Percentiles rank a stretch among this genome's conserved stretches.
These are phyloP conservation scores for Cololabis saira DNA, from an alignment of 2,113 vertebrate genomes.

Conservation along the genomic window DNA sequence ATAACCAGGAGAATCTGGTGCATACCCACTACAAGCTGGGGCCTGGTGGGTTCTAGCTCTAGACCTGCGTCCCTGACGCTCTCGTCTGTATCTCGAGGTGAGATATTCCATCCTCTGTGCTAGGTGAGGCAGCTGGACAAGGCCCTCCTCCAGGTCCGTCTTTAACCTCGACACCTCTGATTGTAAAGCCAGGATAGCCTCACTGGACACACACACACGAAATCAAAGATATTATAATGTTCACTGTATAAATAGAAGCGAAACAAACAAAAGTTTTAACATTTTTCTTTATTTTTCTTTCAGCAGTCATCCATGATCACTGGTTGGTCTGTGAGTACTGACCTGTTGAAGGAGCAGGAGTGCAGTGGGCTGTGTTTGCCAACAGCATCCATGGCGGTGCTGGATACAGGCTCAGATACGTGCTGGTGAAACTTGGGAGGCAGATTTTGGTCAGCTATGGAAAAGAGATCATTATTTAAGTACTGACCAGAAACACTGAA, in stretches of 20 bases:
- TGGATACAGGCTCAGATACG: constrained; percentile 35
- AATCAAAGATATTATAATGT: neutral
- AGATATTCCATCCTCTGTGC: constrained; percentile 72
- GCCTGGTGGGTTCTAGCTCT: constrained; percentile 47
- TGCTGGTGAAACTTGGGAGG: constrained; percentile 19
- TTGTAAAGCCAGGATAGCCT: constrained; percentile 78
- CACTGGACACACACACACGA: constrained; percentile 53
- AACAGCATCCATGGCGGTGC: constrained; percentile 29
- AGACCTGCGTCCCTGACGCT: constrained; percentile 45
- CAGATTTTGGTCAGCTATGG: neutral
- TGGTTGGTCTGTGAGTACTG: constrained; percentile 6
- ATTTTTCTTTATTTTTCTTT: neutral
- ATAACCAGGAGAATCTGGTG: neutral
- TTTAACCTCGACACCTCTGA: constrained; percentile 77
- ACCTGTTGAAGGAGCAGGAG: constrained; percentile 79
- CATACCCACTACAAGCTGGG: constrained; percentile 56
- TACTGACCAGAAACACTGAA: neutral
- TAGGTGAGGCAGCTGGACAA: constrained; percentile 74
- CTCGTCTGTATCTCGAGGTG: constrained; percentile 53
- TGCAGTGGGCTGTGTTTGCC: constrained; percentile 30
- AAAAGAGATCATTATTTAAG: neutral
- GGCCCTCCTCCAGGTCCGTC: constrained; percentile 74
- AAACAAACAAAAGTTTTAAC: neutral
- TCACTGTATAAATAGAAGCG: neutral
- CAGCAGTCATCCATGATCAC: neutral